Percentiles rank a stretch among this genome's conserved stretches.
Evolutionary conservation across 2,888 invertebrate genomes (phyloP).

Genomic region (Trilocha varians): DNA sequence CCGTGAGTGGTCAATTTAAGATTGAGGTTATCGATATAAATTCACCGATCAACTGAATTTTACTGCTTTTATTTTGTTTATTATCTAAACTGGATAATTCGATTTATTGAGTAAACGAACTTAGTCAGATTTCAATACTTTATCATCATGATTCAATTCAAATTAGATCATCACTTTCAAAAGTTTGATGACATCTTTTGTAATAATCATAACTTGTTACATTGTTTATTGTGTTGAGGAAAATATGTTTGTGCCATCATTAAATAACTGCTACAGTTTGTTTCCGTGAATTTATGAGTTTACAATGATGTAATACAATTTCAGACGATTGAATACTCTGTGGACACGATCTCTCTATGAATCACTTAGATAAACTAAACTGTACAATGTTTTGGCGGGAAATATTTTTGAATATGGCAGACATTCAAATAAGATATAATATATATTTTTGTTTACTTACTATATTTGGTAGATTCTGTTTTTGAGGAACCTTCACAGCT

Average conservation of each 20-base stretch:
- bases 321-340: neutral
- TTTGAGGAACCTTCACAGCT: slow-evolving; percentile 41
- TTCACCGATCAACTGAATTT: no score
- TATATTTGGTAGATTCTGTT: slow-evolving; percentile 25
- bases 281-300: neutral
- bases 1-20: no score
- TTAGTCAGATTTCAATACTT: slow-evolving; percentile 9
- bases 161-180: slow-evolving; percentile 19
- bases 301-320: slow-evolving; percentile 2
- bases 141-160: slow-evolving; percentile 8
- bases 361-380: neutral
- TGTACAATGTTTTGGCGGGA: neutral
- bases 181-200: slow-evolving; percentile 4
- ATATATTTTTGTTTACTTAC: slow-evolving; percentile 30
- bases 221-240: neutral
- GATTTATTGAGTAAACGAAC: slow-evolving; percentile 9
- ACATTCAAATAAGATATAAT: slow-evolving; percentile 1
- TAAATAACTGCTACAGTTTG: neutral
- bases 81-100: slow-evolving; percentile 20
- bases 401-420: slow-evolving; percentile 6
- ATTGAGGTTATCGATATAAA: no score
- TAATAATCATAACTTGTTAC: slow-evolving; percentile 1
- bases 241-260: slow-evolving; percentile 5
- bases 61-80: no score
- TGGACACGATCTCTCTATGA: neutral